These are phyloP conservation scores for Beroe forskalii DNA, from an alignment of 37 sponge, comb jelly and placozoan species.

Conservation along the genomic window DNA sequence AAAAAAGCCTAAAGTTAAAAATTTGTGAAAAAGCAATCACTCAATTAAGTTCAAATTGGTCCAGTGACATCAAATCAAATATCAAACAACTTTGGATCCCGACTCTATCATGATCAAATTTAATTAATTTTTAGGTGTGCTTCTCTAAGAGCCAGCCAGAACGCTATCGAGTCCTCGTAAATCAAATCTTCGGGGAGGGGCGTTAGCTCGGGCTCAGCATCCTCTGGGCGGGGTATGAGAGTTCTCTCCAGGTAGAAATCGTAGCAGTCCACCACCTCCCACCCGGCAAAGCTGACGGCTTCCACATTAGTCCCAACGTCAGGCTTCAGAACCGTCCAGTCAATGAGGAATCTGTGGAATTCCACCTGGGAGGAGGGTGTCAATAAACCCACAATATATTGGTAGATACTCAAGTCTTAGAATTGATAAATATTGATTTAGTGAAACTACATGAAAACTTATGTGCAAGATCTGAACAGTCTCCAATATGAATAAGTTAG, in stretches of 20 bases:
- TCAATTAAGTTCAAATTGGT: too few species aligned
- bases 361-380: constrained; percentile 40
- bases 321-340: constrained; percentile 12
- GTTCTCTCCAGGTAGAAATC: constrained; percentile 6
- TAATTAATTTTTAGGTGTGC: background rate
- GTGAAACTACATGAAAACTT: too few species aligned
- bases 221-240: background rate
- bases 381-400: too few species aligned
- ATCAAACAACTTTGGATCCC: too few species aligned
- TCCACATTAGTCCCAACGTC: background rate
- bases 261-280: background rate
- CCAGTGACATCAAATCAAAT: too few species aligned
- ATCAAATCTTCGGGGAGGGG: background rate
- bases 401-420: background rate
- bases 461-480: too few species aligned
- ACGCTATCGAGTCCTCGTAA: constrained; percentile 11
- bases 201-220: background rate
- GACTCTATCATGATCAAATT: too few species aligned
- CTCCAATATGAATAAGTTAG: too few species aligned
- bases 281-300: background rate
- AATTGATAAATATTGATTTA: background rate
- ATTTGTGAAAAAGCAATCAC: too few species aligned
- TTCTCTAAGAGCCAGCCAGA: constrained; percentile 10
- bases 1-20: too few species aligned
- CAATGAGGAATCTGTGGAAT: constrained; percentile 14